A percentile compares a stretch with the other conserved stretches of the same genome.
Conservation (phyloP, 2,888 invertebrate species). For the Bunonema sp. region DNA sequence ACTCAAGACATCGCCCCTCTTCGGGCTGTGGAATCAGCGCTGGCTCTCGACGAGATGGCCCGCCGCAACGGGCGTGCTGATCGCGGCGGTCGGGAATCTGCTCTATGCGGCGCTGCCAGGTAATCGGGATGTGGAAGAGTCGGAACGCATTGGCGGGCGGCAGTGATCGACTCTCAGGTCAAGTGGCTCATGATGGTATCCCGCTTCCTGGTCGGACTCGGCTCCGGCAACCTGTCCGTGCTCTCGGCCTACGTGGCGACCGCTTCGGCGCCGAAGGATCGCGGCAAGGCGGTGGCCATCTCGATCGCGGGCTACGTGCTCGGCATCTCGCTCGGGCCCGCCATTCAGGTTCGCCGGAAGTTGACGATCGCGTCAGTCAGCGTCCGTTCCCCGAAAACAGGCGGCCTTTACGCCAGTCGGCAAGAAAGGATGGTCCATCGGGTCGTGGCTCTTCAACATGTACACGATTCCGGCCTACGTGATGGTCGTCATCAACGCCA, state of each 20-base stretch:
- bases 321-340: conserved; percentile 5
- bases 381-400: too few relatives aligned
- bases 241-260: conserved; percentile 10
- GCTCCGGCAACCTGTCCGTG: conserved; percentile 12
- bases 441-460: conserved; percentile 10
- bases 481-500: conserved; percentile 12
- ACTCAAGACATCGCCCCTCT: conserved; percentile 8
- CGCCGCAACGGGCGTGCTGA: conserved; percentile 9
- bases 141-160: too few relatives aligned
- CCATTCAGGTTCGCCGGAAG: conserved; percentile 2
- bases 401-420: conserved; percentile 13
- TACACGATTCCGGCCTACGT: conserved; percentile 17
- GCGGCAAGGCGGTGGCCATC: conserved; percentile 7
- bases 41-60: conserved; percentile 10
- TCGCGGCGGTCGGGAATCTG: conserved; percentile 8
- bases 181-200: conserved; percentile 12
- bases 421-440: conserved; percentile 8
- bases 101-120: conserved; percentile 10
- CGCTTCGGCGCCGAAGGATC: conserved; percentile 9
- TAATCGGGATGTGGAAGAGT: too few relatives aligned
- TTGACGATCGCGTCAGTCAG: too few relatives aligned
- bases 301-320: conserved; percentile 4
- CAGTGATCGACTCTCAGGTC: conserved; percentile 8
- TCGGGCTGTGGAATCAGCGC: conserved; percentile 13
- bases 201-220: conserved; percentile 10